Base-by-base conservation (phyloP, 2,113 vertebrate species). In the Bos indicus region DNA sequence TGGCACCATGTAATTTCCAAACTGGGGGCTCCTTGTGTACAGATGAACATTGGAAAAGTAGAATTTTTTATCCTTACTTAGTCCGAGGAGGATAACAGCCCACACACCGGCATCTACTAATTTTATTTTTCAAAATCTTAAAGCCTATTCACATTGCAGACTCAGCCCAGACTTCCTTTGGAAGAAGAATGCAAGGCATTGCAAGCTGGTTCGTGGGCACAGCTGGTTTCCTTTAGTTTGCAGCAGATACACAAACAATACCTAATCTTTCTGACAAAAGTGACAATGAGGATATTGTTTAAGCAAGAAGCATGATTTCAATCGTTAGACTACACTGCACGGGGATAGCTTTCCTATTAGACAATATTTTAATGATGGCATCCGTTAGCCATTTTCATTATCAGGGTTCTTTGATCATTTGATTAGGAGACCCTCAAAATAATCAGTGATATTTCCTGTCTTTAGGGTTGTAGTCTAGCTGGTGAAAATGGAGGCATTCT, bases 151-250 rank as follows among this genome's bases (percentile, higher is more conserved):
- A 57, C 5, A 80, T 96, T 59, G 60, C 36, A 95, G 43, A 96
- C 91, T 90, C 56, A 89, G 36, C 46, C 54, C 56, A 64, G 67
- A 36, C 43, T 94, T 97, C 56, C 90, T 94, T 78, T 64, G 52
- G 36, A 90, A 71, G 71, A 96, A 84, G 90, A 95, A 91, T 80
- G 28, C 25, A 89, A 64, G 51, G 21, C 78, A 17, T 78, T 67
- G 52, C 81, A 74, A n/a, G 43, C 87, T 57, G 82, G 81, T 96
- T 96, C 86, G 23, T 51, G 11, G 67, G 60, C 48, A 57, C 94
- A 98, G 91, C 95, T 95, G 98, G 85, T 94, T 97, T 95, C 96
- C 89, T 85, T 98, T 97, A 96, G 86, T 62, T 54, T 94, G 81
- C n/a, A 48, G 67, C 92, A 94, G 82, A 94, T 94, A 96, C 96